Evolutionary conservation across 2,888 invertebrate genomes (phyloP).

Genomic region (Xylota sylvarum): DNA sequence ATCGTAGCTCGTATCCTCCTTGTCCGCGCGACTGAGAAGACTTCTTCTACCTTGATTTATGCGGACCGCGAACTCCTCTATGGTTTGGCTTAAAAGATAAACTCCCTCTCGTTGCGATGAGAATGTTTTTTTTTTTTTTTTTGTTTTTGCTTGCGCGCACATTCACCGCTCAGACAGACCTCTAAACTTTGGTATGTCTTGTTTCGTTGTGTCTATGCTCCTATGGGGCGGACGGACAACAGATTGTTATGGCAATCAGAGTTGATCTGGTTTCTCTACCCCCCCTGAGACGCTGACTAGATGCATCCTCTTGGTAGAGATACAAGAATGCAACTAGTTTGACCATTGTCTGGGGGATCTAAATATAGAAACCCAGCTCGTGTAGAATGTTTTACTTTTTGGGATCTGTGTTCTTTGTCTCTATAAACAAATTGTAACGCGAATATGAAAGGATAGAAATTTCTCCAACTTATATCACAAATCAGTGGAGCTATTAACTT

Average conservation of each 20-base stretch:
- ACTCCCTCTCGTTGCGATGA: conserved; percentile 40
- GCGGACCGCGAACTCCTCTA: conserved; percentile 17
- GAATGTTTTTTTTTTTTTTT: conserved; percentile 33
- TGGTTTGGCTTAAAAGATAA: conserved; percentile 50
- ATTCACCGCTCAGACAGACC: conserved; percentile 37
- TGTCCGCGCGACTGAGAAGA: conserved; percentile 21
- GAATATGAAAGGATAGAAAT: conserved; percentile 65
- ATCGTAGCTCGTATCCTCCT: conserved; percentile 16
- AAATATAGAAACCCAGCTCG: conserved; percentile 65
- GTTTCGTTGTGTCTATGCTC: conserved; percentile 49
- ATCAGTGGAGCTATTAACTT: conserved; percentile 23
- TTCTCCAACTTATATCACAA: conserved; percentile 51
- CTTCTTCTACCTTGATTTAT: conserved; percentile 53
- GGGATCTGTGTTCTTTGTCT: conserved; percentile 21
- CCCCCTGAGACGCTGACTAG: not conserved
- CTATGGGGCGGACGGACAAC: conserved; percentile 62
- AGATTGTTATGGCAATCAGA: conserved; percentile 69
- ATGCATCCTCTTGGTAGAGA: conserved; percentile 44
- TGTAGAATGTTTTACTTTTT: conserved; percentile 11
- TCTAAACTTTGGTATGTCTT: conserved; percentile 51
- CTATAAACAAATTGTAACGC: conserved; percentile 30
- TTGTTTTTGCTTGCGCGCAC: not conserved
- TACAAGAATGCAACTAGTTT: conserved; percentile 69
- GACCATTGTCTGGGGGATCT: conserved; percentile 69
- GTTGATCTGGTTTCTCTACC: conserved; percentile 66